Base-by-base conservation (phyloP, 2,113 vertebrate species). In the Pseudonaja textilis region DNA sequence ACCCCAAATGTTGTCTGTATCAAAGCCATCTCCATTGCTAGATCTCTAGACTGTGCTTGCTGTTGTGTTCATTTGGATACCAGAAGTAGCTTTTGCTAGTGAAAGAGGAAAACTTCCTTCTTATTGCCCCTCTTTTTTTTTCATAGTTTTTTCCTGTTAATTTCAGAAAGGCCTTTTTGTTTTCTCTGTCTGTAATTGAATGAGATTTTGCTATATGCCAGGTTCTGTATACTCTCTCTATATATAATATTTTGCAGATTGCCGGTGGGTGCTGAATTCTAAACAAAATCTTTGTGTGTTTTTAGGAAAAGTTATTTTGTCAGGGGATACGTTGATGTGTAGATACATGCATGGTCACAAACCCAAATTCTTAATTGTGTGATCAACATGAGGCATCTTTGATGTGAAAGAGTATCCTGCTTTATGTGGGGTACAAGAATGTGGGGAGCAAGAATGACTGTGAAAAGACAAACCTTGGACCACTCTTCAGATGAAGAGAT, bases 161-260 rank as follows among this genome's bases (percentile, higher is more conserved):
- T 95, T 97, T 96, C 92, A 95, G 93, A 94, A 69, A 10, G 23
- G n/a, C 94, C 89, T 95, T 95, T 97, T 95, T 97, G 94, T 34
- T 96, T 95, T 94, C 94, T 93, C 85, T 95, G 64, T 92, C 95
- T 96, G 94, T 94, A 96, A 97, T 94, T 88, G 54, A 97, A 95
- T 12, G 42, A 95, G 91, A 69, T 87, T 95, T 94, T 95, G 93
- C 85, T 94, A 96, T 96, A 96, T 96, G 87, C 96, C 94, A 94
- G 87, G 85, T 91, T 94, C 94, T 88, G 29, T 42, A 47, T 94
- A 95, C 92, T 92, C 57, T 59, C 94, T 95, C 92, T 93, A 34
- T 89, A 85, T 88, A 93, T 90, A 93, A 50, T 92, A 94, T 96
- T 93, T 96, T 93, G 92, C 12, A 94, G 91, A 94, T 96, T 95